Evolutionary conservation across 2,888 invertebrate species (phyloP), one percentile per base, ranked within the genome.

Genomic region (Amiota communis): DNA sequence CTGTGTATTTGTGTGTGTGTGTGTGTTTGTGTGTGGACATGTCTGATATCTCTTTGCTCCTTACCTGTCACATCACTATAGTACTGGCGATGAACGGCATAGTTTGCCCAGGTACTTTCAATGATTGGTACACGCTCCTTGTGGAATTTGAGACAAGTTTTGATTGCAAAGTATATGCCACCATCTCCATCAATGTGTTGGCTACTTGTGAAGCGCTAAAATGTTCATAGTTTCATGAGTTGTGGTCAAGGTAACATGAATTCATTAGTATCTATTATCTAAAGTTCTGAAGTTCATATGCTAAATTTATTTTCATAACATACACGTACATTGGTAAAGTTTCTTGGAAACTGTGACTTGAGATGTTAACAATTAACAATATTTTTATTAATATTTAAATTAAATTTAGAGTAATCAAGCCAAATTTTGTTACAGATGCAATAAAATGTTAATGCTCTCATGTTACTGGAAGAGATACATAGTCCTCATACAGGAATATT

Each of bases 111-210:
- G 0, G 97, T 97, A 79, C 92, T 92, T 90, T 95, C 93, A 49
- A 98, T 93, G 59, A 96, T 92, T 73, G 93, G 92, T 59, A 97
- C 93, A 87, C 98, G 92, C 74, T 94, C 93, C 71, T 90, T 87
- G 88, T 97, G 97, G 91, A 93, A 97, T 85, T 95, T 95, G 77
- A 92, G 91, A 91, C 96, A 98, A 1, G 98, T 98, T 91, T 98
- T 98, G 77, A 98, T 95, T 73, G 96, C 97, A 90, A 97, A 89
- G 80, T 89, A 89, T 75, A 89, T 87, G 75, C 86, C 77, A 48
- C 20, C 46, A 46, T 23, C 17, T 23, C 48, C 10, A 17, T 17
- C 36, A 36, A 6, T 36, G 36, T 36, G 36, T 36, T 36, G n/a
- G 51, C 49, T 51, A 20, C 78, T 78, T 20, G 76, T 79, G 59